phyloP scores from a whole-genome alignment of 2,888 invertebrate genomes.

The Eudasyphora cyanicolor region DNA sequence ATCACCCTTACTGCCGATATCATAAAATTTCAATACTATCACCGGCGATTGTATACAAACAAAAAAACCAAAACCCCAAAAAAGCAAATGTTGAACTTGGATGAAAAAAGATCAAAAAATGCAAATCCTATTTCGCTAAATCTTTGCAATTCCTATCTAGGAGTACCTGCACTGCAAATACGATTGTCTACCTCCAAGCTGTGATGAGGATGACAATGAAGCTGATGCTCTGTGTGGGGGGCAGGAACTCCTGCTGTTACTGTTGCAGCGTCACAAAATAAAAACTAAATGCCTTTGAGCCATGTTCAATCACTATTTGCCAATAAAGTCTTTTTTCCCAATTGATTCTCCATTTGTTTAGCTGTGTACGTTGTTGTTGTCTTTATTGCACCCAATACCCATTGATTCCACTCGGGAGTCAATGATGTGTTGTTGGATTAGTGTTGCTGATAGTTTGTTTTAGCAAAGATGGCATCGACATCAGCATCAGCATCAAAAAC shows the following conservation, averaged over 20 bases:
- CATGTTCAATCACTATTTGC: conserved; percentile 64
- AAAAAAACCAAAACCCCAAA: conserved; percentile 9
- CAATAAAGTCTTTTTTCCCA: conserved; percentile 64
- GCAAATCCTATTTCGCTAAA: conserved; percentile 57
- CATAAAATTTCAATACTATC: conserved; percentile 37
- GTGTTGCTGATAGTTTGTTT: conserved; percentile 60
- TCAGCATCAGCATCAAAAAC: background rate
- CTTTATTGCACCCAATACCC: background rate
- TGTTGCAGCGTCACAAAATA: too few species aligned
- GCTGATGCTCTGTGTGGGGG: background rate
- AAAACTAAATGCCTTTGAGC: conserved; percentile 55
- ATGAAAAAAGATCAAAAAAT: background rate
- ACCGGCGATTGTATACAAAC: conserved; percentile 18
- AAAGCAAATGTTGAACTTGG: background rate
- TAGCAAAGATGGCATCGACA: conserved; percentile 38
- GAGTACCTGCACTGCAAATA: conserved; percentile 31
- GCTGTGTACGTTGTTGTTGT: background rate
- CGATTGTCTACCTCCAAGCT: too few species aligned
- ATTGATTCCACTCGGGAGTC: conserved; percentile 53
- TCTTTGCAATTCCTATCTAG: conserved; percentile 44
- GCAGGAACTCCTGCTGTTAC: conserved; percentile 32
- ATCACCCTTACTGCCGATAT: background rate
- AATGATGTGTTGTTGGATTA: conserved; percentile 66
- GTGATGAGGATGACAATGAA: background rate
- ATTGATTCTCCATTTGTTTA: conserved; percentile 61